Percentiles rank a stretch among this genome's conserved stretches.
Conservation (phyloP, 1,140 invertebrate genomes). For the Brachionus koreanus region DNA sequence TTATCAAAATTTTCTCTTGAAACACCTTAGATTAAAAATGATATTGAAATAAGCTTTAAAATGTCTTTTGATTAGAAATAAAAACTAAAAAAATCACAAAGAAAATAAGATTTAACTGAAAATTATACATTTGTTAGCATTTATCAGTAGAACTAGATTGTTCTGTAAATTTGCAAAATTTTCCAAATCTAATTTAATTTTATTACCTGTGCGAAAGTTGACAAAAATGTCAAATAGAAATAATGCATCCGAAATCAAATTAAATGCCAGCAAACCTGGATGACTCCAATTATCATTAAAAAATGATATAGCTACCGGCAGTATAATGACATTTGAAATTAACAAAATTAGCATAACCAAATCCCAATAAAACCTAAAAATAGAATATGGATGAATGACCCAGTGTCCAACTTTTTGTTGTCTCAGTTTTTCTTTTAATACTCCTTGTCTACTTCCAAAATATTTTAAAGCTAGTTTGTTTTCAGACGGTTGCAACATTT, state of each 20-base stretch:
- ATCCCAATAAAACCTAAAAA: conserved; percentile 91
- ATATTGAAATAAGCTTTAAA: no score
- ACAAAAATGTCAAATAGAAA: conserved; percentile 99
- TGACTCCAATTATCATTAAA: conserved; percentile 48
- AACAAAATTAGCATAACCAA: conserved; percentile 94
- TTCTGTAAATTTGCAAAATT: no score
- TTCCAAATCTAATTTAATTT: no score
- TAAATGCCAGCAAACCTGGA: conserved; percentile 87
- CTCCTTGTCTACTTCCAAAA: conserved; percentile 59
- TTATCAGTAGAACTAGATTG: no score
- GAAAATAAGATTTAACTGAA: no score
- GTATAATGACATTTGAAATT: conserved; percentile 94
- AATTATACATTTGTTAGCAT: no score
- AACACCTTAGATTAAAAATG: conserved; percentile 65
- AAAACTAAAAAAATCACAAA: no score
- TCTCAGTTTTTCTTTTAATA: conserved; percentile 58
- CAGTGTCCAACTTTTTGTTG: conserved; percentile 58
- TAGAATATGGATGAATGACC: conserved; percentile 60
- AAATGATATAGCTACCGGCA: conserved; percentile 97
- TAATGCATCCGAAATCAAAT: conserved; percentile 98
- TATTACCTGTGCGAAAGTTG: conserved; percentile 87
- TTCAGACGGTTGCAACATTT: conserved; percentile 53
- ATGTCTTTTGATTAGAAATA: no score
- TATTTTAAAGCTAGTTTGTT: conserved; percentile 61
- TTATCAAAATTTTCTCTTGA: conserved; percentile 97